Percentiles rank a stretch among this genome's conserved stretches.
Conservation (phyloP, 2,888 invertebrate species). For the Xestoiulus laeticollis region DNA sequence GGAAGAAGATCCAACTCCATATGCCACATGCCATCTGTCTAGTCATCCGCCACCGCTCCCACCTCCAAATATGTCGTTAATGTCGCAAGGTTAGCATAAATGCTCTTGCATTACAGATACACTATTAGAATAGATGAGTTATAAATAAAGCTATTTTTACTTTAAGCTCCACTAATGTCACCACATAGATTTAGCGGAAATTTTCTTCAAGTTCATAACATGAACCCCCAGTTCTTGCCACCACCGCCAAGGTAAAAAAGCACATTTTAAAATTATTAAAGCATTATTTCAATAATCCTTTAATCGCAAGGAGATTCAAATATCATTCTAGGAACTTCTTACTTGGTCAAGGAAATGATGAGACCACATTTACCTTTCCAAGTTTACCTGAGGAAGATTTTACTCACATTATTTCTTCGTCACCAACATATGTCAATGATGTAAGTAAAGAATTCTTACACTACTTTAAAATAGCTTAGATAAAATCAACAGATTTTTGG, state of each 20-base stretch:
- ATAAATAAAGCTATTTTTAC: background rate
- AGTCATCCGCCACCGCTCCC: constrained; percentile 44
- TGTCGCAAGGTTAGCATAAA: background rate
- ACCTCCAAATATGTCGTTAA: background rate
- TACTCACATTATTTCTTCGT: background rate
- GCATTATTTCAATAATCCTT: too few relatives aligned
- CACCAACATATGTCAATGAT: background rate
- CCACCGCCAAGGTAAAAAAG: constrained; percentile 24
- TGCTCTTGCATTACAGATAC: too few relatives aligned
- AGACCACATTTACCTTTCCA: constrained; percentile 24
- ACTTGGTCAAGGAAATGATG: background rate
- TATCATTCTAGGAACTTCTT: background rate
- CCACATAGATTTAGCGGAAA: background rate
- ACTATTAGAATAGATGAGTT: too few relatives aligned
- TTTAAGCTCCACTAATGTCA: background rate
- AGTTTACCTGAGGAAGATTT: background rate
- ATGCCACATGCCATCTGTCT: constrained; percentile 49
- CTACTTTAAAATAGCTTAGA: too few relatives aligned
- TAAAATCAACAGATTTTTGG: too few relatives aligned
- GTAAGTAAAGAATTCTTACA: too few relatives aligned
- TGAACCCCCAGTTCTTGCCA: constrained; percentile 23
- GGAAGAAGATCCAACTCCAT: constrained; percentile 46
- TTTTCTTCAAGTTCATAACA: background rate
- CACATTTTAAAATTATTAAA: too few relatives aligned
- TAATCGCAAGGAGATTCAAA: too few relatives aligned